A percentile compares a stretch with the other conserved stretches of the same genome.
phyloP scores from a whole-genome alignment of 2,113 vertebrate species.

The Irena cyanogastra region DNA sequence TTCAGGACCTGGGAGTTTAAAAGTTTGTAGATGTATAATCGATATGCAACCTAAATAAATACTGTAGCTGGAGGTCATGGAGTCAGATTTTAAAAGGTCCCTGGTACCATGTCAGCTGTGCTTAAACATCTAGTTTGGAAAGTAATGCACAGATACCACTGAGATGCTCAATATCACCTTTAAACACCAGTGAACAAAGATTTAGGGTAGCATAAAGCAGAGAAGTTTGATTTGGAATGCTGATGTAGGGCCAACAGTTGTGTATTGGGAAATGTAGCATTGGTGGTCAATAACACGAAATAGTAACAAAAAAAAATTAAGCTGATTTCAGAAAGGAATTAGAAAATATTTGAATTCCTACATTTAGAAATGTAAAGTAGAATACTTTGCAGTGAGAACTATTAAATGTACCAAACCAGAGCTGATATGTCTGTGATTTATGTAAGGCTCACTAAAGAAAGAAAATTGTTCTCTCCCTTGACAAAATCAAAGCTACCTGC shows the following conservation, averaged over 20 bases:
- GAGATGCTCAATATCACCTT: background rate
- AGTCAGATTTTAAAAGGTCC: background rate
- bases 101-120: background rate
- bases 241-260: background rate
- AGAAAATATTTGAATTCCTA: background rate
- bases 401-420: background rate
- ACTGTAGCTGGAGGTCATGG: background rate
- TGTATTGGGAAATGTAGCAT: rapidly evolving
- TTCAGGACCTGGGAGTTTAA: background rate
- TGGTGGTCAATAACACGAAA: background rate
- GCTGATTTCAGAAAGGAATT: background rate
- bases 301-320: background rate
- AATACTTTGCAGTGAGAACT: background rate
- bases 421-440: background rate
- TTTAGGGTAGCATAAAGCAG: background rate
- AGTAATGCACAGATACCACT: background rate
- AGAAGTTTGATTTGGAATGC: background rate
- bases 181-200: background rate
- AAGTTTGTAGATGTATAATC: background rate
- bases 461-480: background rate
- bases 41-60: background rate
- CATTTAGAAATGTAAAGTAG: background rate
- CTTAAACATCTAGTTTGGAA: background rate
- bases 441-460: background rate
- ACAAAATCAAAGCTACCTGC: background rate